Evolutionary conservation across 2,797 vertebrate species (phyloP), one percentile per base, ranked within the genome.

Genomic region (Sebastes nivosus): DNA sequence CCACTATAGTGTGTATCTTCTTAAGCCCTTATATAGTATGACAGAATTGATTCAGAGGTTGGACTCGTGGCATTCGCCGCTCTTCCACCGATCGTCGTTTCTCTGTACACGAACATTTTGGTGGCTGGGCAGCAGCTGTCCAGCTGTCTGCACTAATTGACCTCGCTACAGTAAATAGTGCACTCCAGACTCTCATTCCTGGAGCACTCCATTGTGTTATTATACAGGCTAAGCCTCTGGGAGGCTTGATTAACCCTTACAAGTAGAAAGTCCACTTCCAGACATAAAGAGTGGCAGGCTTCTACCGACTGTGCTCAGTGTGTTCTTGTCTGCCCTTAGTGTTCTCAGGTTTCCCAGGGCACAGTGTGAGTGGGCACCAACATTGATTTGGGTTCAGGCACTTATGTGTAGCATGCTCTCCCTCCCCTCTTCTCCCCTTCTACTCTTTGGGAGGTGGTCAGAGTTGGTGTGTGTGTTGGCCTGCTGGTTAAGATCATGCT

Each of bases 331-430:
- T 2, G 11, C 20, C 34, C 16, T 36, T n/a, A n/a, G 30, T n/a
- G 64, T 46, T 80, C 72, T 50, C 58, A 61, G 66, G 46, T 75
- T 77, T 81, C 72, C 66, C 66, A 83, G 34, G 66, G n/a, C 71
- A n/a, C 22, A 9, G 25, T 29, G 8, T 24, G 57, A 71, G 29
- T 66, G 80, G 64, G 3, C 16, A 68, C 18, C 16, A 27, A 10
- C 38, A 55, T 65, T 2, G 18, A 16, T 42, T 36, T 42, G 25
- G 22, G 11, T 54, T 2, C 20, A 54, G 10, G 16, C 52, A 29
- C 30, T 67, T 64, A n/a, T 52, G 24, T 63, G 54, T 34, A 20
- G 38, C 3, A 2, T 52, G 25, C 9, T 64, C 71, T 60, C 1
- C 16, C 14, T 55, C 32, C 34, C 7, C 27, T 60, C 25, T 20